Evolutionary conservation across 64 coral and sea anemone genomes (phyloP).

Genomic region (Porites australiensis): DNA sequence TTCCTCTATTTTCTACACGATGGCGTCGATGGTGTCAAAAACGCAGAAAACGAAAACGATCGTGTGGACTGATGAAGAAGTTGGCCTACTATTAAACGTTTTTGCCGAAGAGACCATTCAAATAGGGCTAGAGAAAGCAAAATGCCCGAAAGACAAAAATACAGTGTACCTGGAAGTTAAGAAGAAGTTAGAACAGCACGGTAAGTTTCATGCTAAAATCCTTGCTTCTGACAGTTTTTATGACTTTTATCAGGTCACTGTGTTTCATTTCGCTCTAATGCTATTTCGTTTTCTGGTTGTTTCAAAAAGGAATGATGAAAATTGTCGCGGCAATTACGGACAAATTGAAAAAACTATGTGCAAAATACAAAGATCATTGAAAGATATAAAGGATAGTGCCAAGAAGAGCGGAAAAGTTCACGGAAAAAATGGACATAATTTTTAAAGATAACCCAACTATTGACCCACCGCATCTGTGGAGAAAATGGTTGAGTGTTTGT

Average conservation of each 20-base stretch:
- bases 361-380: slow-evolving; percentile 20
- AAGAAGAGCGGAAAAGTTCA: slow-evolving; percentile 16
- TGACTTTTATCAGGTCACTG: neutral
- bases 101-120: slow-evolving; percentile 44
- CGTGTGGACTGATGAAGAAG: slow-evolving; percentile 12
- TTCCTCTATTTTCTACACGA: neutral
- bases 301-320: slow-evolving; percentile 52
- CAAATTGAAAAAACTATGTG: slow-evolving; percentile 44
- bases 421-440: slow-evolving; percentile 33
- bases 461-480: slow-evolving; percentile 7
- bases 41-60: slow-evolving; percentile 23
- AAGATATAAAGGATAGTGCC: slow-evolving; percentile 1
- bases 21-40: slow-evolving; percentile 22
- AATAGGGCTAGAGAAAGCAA: slow-evolving; percentile 19
- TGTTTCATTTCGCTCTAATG: slow-evolving; percentile 11
- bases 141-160: slow-evolving; percentile 53
- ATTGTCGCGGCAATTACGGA: slow-evolving; percentile 16
- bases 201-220: slow-evolving; percentile 53
- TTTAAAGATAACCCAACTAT: slow-evolving; percentile 45
- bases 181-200: slow-evolving; percentile 62
- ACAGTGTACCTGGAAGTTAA: slow-evolving; percentile 50
- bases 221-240: slow-evolving; percentile 36
- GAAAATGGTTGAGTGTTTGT: slow-evolving; percentile 38
- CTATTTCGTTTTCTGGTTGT: slow-evolving; percentile 22
- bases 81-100: slow-evolving; percentile 34